Evolutionary conservation across 2,888 invertebrate genomes (phyloP).

Genomic region (Pollenia griseotomentosa): DNA sequence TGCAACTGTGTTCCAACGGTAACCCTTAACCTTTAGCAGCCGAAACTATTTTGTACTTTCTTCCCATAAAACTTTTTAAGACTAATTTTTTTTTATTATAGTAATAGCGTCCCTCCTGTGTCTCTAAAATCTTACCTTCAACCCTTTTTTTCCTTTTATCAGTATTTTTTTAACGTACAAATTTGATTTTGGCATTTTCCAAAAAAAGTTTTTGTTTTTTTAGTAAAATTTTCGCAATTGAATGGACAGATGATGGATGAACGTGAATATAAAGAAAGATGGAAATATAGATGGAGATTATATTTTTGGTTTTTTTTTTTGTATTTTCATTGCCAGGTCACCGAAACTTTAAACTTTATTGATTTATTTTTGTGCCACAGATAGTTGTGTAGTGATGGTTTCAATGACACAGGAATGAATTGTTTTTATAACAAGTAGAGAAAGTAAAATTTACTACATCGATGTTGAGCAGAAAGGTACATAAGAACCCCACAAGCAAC

Average conservation of each 20-base stretch:
- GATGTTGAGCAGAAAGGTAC: not conserved
- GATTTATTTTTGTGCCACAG: not conserved
- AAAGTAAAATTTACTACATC: conserved; percentile 19
- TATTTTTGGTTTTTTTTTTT: conserved; percentile 8
- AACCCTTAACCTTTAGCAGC: too few species aligned
- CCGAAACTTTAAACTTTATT: conserved; percentile 51
- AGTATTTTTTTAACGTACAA: not conserved
- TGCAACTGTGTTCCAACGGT: too few species aligned
- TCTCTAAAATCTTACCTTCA: not conserved
- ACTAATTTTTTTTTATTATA: too few species aligned
- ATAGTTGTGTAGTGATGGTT: not conserved
- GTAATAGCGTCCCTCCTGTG: too few species aligned
- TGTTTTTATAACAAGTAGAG: conserved; percentile 10
- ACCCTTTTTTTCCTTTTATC: not conserved
- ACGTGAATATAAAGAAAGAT: conserved; percentile 15
- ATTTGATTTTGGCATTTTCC: conserved; percentile 26
- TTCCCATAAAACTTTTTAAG: too few species aligned
- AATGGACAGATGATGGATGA: conserved; percentile 48
- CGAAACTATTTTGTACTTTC: too few species aligned
- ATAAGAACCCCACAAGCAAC: too few species aligned
- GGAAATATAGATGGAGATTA: conserved; percentile 15
- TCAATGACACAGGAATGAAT: conserved; percentile 35
- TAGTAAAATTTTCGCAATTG: conserved; percentile 14
- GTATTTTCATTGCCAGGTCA: conserved; percentile 53
- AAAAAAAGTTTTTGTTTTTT: not conserved